A percentile compares a stretch with the other conserved stretches of the same genome.
Evolutionary conservation across 1,140 invertebrate species (phyloP).

Genomic region (Pectinophora gossypiella): DNA sequence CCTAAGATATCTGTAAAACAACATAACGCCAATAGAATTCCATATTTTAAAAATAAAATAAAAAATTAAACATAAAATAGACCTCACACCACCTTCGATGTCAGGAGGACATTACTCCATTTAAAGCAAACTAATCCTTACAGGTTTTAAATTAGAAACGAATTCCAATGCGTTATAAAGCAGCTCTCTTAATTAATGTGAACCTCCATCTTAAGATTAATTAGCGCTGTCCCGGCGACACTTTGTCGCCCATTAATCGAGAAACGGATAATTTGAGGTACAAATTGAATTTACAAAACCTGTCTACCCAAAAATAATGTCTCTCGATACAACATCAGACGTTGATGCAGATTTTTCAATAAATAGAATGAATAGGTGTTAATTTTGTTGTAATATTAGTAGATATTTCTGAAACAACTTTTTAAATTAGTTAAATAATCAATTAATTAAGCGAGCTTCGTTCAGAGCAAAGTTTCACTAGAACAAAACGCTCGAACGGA

Average conservation of each 20-base stretch:
- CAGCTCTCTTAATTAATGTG: constrained; percentile 37
- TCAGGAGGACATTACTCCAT: background rate
- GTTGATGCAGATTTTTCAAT: too few relatives aligned
- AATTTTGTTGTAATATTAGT: too few relatives aligned
- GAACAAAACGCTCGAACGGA: too few relatives aligned
- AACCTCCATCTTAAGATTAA: constrained; percentile 55
- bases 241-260: constrained; percentile 57
- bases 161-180: background rate
- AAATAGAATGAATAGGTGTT: too few relatives aligned
- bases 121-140: background rate
- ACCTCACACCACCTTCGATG: constrained; percentile 37
- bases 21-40: background rate
- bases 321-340: background rate
- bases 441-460: too few relatives aligned
- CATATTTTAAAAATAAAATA: constrained; percentile 14
- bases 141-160: background rate
- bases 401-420: too few relatives aligned
- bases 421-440: too few relatives aligned
- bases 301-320: constrained; percentile 19
- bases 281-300: constrained; percentile 55
- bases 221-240: constrained; percentile 53
- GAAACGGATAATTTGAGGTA: constrained; percentile 43
- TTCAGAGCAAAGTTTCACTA: too few relatives aligned
- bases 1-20: too few relatives aligned
- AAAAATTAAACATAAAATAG: constrained; percentile 25